phyloP scores from a whole-genome alignment of 2,797 vertebrate species.

The Meriones psammophilus region DNA sequence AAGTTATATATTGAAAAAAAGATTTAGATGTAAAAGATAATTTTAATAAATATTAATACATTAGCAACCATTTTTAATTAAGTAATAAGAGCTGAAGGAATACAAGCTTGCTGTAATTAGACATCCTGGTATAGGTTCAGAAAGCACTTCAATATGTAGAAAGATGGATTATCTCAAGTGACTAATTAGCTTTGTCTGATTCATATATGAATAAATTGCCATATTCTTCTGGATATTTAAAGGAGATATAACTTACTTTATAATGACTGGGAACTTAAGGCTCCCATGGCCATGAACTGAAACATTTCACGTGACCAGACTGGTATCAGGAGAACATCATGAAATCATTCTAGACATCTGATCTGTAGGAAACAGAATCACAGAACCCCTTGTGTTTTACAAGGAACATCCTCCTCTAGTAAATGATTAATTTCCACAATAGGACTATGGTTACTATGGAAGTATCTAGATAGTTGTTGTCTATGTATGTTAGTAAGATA shows the following conservation, averaged over 20 bases:
- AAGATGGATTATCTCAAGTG: background rate
- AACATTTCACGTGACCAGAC: background rate
- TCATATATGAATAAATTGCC: background rate
- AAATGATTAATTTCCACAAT: background rate
- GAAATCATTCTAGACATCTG: background rate
- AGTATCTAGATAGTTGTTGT: background rate
- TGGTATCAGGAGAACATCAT: background rate
- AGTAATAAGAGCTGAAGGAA: background rate
- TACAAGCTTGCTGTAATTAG: background rate
- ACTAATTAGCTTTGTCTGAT: background rate
- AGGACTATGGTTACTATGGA: background rate
- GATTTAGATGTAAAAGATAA: background rate
- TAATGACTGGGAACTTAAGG: background rate
- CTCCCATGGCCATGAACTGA: background rate
- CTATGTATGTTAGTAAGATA: background rate
- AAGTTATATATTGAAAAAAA: background rate
- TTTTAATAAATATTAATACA: slow-evolving; percentile 12
- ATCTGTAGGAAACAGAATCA: background rate
- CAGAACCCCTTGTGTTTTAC: background rate
- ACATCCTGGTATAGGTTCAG: background rate
- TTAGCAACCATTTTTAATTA: background rate
- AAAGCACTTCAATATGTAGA: background rate
- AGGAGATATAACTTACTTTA: background rate
- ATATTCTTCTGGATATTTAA: background rate
- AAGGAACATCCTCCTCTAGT: background rate